Evolutionary conservation across 2,113 vertebrate species (phyloP).

Genomic region (Strigops habroptila): DNA sequence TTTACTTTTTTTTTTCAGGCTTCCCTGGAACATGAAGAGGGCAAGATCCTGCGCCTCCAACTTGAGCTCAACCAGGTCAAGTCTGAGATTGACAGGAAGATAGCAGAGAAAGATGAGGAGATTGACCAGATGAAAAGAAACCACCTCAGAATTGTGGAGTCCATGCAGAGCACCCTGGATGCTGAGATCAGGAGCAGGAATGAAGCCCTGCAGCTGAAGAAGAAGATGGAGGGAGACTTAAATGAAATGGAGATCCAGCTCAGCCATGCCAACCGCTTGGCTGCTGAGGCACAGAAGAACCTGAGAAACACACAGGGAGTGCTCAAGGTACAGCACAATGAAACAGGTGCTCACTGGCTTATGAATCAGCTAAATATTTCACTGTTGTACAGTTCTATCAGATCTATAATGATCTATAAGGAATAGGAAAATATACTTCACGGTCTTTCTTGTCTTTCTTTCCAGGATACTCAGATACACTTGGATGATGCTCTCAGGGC

Average conservation of each 20-base stretch:
- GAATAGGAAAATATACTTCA: background rate
- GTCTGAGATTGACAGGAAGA: too few species aligned
- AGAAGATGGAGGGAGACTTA: too few species aligned
- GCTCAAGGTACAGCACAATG: background rate
- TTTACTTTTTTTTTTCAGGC: conserved; percentile 37
- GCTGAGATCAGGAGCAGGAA: too few species aligned
- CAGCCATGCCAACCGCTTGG: conserved; percentile 77
- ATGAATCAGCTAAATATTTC: background rate
- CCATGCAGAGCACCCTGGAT: too few species aligned
- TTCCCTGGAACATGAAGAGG: conserved; percentile 76
- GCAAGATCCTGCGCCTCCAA: conserved; percentile 54
- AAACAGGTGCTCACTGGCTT: background rate
- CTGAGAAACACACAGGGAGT: background rate
- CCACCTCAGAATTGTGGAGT: too few species aligned
- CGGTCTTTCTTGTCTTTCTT: background rate
- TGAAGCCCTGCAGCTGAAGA: too few species aligned
- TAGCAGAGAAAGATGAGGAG: too few species aligned
- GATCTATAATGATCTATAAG: background rate
- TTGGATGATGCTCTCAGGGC: conserved; percentile 77
- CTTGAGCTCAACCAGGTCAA: too few species aligned
- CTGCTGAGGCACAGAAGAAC: conserved; percentile 68
- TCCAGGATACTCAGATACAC: conserved; percentile 77
- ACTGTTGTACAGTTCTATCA: background rate
- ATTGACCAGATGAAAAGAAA: too few species aligned
- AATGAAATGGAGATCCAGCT: conserved; percentile 80